phyloP scores from a whole-genome alignment of 1,140 invertebrate species.

The Eufriesea mexicana region DNA sequence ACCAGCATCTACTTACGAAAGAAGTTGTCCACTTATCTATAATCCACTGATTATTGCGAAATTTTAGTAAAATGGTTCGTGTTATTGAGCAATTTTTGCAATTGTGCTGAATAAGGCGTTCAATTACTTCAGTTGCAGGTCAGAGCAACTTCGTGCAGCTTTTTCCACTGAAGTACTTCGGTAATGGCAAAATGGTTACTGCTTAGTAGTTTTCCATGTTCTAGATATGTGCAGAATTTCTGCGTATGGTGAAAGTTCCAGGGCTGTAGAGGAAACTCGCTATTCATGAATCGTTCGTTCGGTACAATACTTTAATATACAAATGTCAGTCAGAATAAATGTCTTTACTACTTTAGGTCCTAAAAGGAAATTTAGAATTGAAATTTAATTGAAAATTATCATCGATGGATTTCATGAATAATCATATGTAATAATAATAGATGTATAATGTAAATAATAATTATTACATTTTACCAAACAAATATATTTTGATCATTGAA shows the following conservation, averaged over 20 bases:
- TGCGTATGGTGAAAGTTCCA: not conserved
- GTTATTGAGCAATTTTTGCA: not conserved
- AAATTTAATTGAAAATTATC: too few species aligned
- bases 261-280: not conserved
- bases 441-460: too few species aligned
- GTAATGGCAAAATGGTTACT: conserved; percentile 6
- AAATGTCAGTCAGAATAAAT: not conserved
- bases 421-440: too few species aligned
- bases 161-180: not conserved
- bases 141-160: not conserved
- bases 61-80: not conserved
- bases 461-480: too few species aligned
- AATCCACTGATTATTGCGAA: too few species aligned
- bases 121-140: not conserved
- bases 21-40: too few species aligned
- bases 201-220: not conserved
- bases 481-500: too few species aligned
- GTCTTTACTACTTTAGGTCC: not conserved
- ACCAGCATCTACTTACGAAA: too few species aligned
- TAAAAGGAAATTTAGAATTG: too few species aligned
- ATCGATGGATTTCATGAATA: too few species aligned
- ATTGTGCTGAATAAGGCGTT: not conserved
- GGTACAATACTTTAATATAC: not conserved
- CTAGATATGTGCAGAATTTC: not conserved
- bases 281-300: not conserved